Base-by-base conservation (phyloP, 2,888 invertebrate species). In the Beris morrisii region DNA sequence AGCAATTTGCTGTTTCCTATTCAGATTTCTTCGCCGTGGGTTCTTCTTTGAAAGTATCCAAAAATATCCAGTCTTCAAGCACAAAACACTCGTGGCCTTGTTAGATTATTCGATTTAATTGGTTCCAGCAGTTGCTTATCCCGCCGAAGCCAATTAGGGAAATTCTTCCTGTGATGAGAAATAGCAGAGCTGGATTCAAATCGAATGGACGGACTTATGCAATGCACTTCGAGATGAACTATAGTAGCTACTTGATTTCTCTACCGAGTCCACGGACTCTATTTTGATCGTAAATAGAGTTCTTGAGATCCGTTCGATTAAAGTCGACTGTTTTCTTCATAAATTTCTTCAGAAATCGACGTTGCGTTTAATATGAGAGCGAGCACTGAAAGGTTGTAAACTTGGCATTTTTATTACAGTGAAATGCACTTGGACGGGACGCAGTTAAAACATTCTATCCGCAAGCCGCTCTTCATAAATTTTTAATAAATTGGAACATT, bases 31-130 rank as follows among this genome's bases (percentile, higher is more conserved):
- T 38, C 38, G 38, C 38, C 38, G 9, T 9, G 38, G 38, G 38
- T 7, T 38, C 38, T 9, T 7, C 38, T 38, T 38, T 38, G 38
- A 38, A 38, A 38, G 38, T 38, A 50, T 61, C 32, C 50, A 50
- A 61, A 61, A 61, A 52, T 52, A 52, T 61, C 61, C 61, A 58
- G 15, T 12, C n/a, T 15, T 50, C 61, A 61, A 61, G 61, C 38
- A 32, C 9, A 48, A 59, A 59, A 59, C 50, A 59, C 50, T 61
- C 61, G 50, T 61, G 50, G 32, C 52, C 61, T 61, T 61, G 61
- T 61, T 61, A 50, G 38, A 31, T 43, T 50, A 50, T 52, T 50
- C 32, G 15, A 50, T 61, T 59, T 61, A 61, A 61, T 61, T 61
- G 61, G 61, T 38, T 52, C 38, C 61, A 50, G 50, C 32, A 30